Percentiles rank a stretch among this genome's conserved stretches.
Conservation (phyloP, 2,888 invertebrate species). For the Sthenelais limicola region DNA sequence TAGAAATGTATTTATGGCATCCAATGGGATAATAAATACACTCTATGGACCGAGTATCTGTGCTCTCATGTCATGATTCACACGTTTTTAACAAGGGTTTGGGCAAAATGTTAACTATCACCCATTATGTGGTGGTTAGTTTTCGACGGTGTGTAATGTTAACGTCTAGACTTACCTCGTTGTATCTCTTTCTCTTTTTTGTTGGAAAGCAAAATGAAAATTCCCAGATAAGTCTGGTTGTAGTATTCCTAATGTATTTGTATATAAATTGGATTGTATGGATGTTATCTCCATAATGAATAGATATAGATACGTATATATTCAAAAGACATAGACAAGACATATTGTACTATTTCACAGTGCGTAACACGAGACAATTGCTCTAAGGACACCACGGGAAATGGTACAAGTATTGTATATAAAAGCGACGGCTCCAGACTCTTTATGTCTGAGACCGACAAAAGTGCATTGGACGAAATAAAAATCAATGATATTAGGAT, state of each 20-base stretch:
- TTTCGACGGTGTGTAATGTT: slow-evolving; percentile 27
- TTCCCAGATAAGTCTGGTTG: slow-evolving; percentile 14
- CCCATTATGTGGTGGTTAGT: slow-evolving; percentile 13
- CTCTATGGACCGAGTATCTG: no score
- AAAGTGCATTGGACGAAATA: slow-evolving; percentile 35
- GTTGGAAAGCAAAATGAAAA: slow-evolving; percentile 26
- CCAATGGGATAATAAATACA: no score
- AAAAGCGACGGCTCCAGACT: no score
- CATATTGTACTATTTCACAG: slow-evolving; percentile 5
- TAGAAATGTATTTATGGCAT: no score
- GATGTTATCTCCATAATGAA: no score
- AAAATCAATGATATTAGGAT: slow-evolving; percentile 26
- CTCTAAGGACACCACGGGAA: slow-evolving; percentile 1
- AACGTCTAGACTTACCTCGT: slow-evolving; percentile 34
- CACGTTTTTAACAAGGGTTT: no score
- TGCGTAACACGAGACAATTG: slow-evolving; percentile 5
- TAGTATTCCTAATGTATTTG: slow-evolving; percentile 17
- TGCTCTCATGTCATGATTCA: no score
- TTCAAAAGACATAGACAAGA: slow-evolving; percentile 4
- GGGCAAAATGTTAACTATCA: slow-evolving; percentile 4
- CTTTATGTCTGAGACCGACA: slow-evolving; percentile 28
- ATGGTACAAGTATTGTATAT: no score
- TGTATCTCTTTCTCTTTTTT: slow-evolving; percentile 33
- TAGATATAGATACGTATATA: slow-evolving; percentile 1
- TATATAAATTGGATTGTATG: no score